Conservation (phyloP, 2,113 vertebrate genomes). For the Eolophus roseicapilla region DNA sequence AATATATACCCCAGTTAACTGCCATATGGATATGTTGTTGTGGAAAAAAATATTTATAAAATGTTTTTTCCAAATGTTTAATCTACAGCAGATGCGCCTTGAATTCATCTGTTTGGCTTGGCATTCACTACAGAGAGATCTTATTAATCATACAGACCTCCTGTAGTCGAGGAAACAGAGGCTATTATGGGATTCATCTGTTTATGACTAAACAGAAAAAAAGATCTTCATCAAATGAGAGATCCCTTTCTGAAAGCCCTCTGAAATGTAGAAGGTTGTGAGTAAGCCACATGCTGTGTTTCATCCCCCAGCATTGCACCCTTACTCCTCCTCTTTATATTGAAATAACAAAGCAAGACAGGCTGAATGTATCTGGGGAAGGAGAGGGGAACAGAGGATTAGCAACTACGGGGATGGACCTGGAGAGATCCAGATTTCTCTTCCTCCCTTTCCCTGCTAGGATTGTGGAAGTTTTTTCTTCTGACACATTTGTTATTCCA, state of each 20-base stretch:
- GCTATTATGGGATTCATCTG: constrained; percentile 67
- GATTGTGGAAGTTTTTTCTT: background rate
- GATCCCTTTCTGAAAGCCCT: constrained; percentile 1
- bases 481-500: background rate
- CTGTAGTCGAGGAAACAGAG: constrained; percentile 72
- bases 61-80: constrained; percentile 83
- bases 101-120: constrained; percentile 80
- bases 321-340: background rate
- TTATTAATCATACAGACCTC: constrained; percentile 71
- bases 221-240: constrained; percentile 55
- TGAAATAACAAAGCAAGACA: background rate
- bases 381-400: background rate
- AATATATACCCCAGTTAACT: constrained; percentile 68
- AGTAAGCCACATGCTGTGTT: constrained; percentile 31
- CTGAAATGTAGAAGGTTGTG: background rate
- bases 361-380: background rate
- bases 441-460: background rate
- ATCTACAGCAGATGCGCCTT: constrained; percentile 81
- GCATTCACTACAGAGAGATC: constrained; percentile 75
- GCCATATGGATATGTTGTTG: constrained; percentile 81
- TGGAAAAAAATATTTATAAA: constrained; percentile 82
- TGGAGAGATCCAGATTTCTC: background rate
- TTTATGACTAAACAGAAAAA: constrained; percentile 60
- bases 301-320: background rate
- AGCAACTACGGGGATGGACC: background rate